Conservation (phyloP, 2,113 vertebrate genomes). For the Arizona elegans region DNA sequence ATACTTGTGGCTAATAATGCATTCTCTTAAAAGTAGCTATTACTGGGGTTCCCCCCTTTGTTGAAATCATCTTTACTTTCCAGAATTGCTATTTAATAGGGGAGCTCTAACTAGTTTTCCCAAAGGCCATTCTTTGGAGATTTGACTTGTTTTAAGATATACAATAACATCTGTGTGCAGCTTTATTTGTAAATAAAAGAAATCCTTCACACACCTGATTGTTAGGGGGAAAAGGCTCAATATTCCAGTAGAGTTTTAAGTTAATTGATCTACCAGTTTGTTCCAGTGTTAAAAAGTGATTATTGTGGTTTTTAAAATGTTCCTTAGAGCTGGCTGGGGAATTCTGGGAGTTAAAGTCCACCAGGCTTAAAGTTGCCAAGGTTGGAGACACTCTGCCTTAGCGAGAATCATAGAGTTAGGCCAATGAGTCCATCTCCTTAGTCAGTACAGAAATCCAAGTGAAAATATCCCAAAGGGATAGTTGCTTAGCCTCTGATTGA, state of each 20-base stretch:
- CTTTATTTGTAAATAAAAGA: background rate
- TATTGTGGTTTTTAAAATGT: background rate
- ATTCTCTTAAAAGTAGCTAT: constrained; percentile 41
- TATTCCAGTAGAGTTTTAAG: background rate
- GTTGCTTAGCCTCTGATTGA: background rate
- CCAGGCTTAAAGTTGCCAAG: too few relatives aligned
- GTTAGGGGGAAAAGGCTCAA: accelerated
- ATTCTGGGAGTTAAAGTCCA: too few relatives aligned
- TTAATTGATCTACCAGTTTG: background rate
- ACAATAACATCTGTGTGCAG: background rate
- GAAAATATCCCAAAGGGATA: background rate
- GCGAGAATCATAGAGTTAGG: background rate
- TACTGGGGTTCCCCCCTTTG: constrained; percentile 52
- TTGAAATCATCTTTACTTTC: constrained; percentile 27
- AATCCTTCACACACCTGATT: accelerated
- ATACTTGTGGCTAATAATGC: constrained; percentile 29
- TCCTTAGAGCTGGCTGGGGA: background rate
- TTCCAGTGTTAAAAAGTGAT: background rate
- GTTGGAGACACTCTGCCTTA: background rate
- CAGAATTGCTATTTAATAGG: constrained; percentile 39
- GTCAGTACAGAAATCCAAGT: background rate
- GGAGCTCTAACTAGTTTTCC: background rate
- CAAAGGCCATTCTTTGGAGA: constrained; percentile 3
- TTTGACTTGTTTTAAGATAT: background rate
- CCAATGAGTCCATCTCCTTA: background rate